These are phyloP conservation scores for Drosophila insularis DNA, from an alignment of 1,140 invertebrate species.

Conservation along the genomic window DNA sequence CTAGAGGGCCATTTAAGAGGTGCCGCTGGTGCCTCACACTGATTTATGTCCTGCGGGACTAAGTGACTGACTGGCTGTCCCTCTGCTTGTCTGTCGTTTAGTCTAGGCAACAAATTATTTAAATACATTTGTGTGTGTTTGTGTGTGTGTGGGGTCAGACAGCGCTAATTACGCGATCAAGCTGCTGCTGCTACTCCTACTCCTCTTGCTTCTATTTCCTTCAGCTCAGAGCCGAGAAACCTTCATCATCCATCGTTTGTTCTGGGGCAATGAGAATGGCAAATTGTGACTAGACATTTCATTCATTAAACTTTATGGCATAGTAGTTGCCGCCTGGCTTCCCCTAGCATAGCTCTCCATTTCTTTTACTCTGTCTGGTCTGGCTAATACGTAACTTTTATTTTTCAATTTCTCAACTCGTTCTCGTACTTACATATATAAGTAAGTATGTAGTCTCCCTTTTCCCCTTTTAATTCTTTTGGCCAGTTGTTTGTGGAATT, in stretches of 20 bases:
- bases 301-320: constrained; percentile 71
- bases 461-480: background rate
- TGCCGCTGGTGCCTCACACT: background rate
- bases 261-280: constrained; percentile 40
- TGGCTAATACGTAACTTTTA: constrained; percentile 75
- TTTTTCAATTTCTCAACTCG: constrained; percentile 75
- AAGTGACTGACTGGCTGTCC: background rate
- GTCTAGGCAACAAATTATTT: constrained; percentile 37
- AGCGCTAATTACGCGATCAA: constrained; percentile 77
- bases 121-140: background rate
- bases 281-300: constrained; percentile 61
- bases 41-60: background rate
- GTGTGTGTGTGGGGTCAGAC: constrained; percentile 46
- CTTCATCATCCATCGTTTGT: constrained; percentile 3
- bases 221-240: constrained; percentile 1
- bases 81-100: background rate
- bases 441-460: too few relatives aligned
- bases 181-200: constrained; percentile 8
- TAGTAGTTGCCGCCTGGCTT: background rate
- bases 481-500: constrained; percentile 3
- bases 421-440: constrained; percentile 13
- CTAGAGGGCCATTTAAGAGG: constrained; percentile 25
- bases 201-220: constrained; percentile 20
- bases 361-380: constrained; percentile 17
- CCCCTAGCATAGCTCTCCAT: background rate